phyloP scores from a whole-genome alignment of 2,888 invertebrate species.

The Schrankia costaestrigalis region DNA sequence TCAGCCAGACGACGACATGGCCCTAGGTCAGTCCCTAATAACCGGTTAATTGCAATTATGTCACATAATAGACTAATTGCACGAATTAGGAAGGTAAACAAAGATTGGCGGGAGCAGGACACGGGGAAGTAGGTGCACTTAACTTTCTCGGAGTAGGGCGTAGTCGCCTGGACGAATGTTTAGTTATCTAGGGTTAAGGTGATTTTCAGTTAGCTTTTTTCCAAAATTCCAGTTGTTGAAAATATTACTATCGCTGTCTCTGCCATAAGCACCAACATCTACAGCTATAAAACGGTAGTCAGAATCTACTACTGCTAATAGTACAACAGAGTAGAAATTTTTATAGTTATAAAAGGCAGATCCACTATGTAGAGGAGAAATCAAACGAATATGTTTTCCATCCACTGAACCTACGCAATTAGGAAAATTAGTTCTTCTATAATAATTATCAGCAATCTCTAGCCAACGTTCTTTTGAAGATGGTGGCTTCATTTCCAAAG shows the following conservation, averaged over 20 bases:
- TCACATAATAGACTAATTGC: no score
- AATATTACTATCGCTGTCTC: slow-evolving; percentile 2
- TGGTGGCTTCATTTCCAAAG: slow-evolving; percentile 9
- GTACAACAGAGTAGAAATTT: slow-evolving; percentile 11
- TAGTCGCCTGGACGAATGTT: no score
- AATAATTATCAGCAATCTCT: slow-evolving; percentile 7
- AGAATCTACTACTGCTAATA: slow-evolving; percentile 18
- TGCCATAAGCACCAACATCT: no score
- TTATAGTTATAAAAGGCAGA: slow-evolving; percentile 14
- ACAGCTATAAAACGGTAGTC: no score
- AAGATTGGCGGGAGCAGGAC: no score
- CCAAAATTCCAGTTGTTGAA: slow-evolving; percentile 1
- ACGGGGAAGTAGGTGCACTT: no score
- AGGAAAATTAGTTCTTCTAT: slow-evolving; percentile 8
- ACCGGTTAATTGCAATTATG: no score
- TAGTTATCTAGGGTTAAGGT: no score
- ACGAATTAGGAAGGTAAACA: no score
- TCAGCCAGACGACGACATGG: no score
- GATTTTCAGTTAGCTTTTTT: background rate
- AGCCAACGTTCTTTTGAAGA: slow-evolving; percentile 6
- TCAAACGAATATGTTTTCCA: slow-evolving; percentile 12
- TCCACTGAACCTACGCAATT: slow-evolving; percentile 8
- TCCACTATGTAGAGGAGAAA: slow-evolving; percentile 14
- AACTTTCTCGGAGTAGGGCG: no score
- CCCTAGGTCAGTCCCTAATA: no score